These are phyloP conservation scores for Peribatodes rhomboidaria DNA, from an alignment of 2,888 invertebrate species.

Conservation along the genomic window DNA sequence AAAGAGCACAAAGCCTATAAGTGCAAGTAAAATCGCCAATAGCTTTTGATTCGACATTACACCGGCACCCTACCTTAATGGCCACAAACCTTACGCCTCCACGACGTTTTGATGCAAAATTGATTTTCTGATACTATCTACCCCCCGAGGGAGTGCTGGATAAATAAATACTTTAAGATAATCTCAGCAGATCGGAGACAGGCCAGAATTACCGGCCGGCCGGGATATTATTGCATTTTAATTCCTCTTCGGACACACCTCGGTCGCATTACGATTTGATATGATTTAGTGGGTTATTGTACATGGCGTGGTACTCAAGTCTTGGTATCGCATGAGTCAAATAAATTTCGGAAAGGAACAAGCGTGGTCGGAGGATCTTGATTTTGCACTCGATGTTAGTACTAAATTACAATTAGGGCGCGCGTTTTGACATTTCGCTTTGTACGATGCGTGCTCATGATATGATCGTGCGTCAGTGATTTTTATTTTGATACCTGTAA, in stretches of 20 bases:
- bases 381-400: conserved; percentile 65
- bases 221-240: conserved; percentile 85
- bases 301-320: conserved; percentile 56
- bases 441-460: conserved; percentile 37
- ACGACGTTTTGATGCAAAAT: conserved; percentile 81
- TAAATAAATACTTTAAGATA: conserved; percentile 85
- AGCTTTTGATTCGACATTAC: conserved; percentile 65
- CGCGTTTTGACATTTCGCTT: conserved; percentile 64
- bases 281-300: conserved; percentile 83
- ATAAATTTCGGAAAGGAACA: conserved; percentile 71
- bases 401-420: conserved; percentile 77
- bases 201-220: conserved; percentile 77
- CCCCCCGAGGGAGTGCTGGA: conserved; percentile 80
- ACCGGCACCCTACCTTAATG: conserved; percentile 72
- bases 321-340: conserved; percentile 63
- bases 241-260: conserved; percentile 79
- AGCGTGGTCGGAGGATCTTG: conserved; percentile 68
- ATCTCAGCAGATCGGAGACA: conserved; percentile 81
- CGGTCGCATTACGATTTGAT: conserved; percentile 76
- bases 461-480: conserved; percentile 11
- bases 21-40: conserved; percentile 40
- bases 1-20: background rate
- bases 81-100: conserved; percentile 78
- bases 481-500: conserved; percentile 6
- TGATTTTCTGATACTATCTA: conserved; percentile 85